phyloP scores from a whole-genome alignment of 1,140 invertebrate species.

The Pomacea maculata region DNA sequence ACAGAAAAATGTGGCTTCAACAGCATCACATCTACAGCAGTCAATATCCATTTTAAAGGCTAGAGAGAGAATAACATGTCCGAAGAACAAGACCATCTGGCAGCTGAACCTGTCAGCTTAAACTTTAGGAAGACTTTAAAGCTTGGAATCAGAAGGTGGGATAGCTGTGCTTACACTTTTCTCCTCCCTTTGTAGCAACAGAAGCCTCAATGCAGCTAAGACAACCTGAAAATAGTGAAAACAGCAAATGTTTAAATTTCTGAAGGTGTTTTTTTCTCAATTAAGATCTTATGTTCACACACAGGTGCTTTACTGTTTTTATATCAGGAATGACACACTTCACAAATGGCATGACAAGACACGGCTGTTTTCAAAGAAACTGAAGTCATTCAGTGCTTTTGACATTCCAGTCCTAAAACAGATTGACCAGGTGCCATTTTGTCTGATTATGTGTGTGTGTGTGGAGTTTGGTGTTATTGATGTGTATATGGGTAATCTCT shows the following conservation, averaged over 20 bases:
- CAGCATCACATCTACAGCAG: too few species aligned
- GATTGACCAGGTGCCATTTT: constrained; percentile 76
- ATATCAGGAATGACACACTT: constrained; percentile 66
- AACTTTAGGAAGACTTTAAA: too few species aligned
- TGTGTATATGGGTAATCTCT: too few species aligned
- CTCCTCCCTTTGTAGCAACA: too few species aligned
- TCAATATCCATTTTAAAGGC: too few species aligned
- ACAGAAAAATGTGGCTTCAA: too few species aligned
- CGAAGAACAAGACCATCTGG: too few species aligned
- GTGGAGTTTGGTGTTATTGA: not conserved
- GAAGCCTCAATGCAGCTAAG: not conserved
- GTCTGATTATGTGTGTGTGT: not conserved
- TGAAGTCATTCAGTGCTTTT: constrained; percentile 73
- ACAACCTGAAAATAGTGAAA: not conserved
- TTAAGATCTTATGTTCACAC: not conserved
- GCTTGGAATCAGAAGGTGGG: too few species aligned
- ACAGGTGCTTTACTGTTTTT: not conserved
- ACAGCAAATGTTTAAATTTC: not conserved
- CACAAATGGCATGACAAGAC: constrained; percentile 95
- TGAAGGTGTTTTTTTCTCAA: not conserved
- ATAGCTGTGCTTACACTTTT: not conserved
- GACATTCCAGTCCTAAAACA: constrained; percentile 84
- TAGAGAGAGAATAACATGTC: too few species aligned
- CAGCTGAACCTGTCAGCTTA: too few species aligned
- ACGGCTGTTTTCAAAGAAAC: constrained; percentile 69